A percentile compares a stretch with the other conserved stretches of the same genome.
Conservation (phyloP, 2,113 vertebrate species). For the Holacanthus passer region DNA sequence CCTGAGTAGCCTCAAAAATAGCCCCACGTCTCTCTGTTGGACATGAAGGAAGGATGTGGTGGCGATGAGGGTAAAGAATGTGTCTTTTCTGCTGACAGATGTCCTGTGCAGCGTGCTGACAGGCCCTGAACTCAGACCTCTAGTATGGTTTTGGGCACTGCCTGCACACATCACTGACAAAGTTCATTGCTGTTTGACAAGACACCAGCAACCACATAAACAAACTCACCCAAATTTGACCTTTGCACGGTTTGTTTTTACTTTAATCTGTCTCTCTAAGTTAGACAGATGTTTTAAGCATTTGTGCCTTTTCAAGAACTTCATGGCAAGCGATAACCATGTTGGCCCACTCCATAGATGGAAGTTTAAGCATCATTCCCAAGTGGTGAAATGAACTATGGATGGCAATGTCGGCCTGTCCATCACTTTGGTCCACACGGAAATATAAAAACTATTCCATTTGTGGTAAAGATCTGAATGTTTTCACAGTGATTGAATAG, state of each 20-base stretch:
- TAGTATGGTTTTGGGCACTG: constrained; percentile 9
- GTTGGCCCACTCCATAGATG: background rate
- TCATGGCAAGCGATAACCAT: background rate
- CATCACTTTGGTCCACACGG: background rate
- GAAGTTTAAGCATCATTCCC: background rate
- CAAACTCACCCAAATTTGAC: background rate
- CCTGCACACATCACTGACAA: constrained; percentile 19
- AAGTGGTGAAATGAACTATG: background rate
- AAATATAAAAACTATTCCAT: background rate
- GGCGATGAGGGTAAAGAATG: constrained; percentile 63
- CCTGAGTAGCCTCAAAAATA: constrained; percentile 61
- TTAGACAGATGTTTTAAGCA: background rate
- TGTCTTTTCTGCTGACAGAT: constrained; percentile 77
- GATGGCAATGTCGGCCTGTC: background rate
- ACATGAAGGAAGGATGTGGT: constrained; percentile 80
- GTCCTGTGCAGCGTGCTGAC: constrained; percentile 69
- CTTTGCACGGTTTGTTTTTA: background rate
- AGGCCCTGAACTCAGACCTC: constrained; percentile 42
- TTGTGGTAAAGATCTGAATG: too few relatives aligned
- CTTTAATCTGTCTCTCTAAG: background rate
- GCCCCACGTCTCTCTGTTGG: constrained; percentile 45
- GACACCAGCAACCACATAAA: constrained; percentile 6
- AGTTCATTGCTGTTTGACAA: constrained; percentile 27
- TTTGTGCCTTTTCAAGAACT: background rate
- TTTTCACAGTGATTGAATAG: background rate